Conservation (phyloP, 2,113 vertebrate species). For the Bubo blakistoni region DNA sequence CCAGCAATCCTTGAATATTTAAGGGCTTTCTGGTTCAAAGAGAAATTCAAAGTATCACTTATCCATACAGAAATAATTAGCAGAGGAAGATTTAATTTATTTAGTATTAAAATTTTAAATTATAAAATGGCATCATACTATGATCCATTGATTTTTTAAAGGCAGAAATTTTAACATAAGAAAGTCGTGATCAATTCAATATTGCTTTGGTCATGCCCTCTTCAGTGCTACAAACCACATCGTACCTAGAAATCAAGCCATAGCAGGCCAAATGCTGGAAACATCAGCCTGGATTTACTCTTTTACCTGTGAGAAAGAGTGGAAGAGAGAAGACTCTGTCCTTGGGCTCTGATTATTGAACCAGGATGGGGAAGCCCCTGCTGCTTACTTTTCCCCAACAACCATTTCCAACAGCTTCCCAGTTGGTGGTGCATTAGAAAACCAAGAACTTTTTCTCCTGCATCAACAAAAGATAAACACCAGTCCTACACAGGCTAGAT, state of each 20-base stretch:
- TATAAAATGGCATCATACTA: background rate
- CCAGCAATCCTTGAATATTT: background rate
- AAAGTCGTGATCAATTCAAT: background rate
- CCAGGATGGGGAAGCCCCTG: fast-evolving
- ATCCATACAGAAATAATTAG: background rate
- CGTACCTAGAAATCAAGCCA: background rate
- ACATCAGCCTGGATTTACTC: background rate
- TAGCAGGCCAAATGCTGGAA: background rate
- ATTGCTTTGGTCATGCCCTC: background rate
- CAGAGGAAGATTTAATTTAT: background rate
- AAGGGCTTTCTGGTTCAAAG: background rate
- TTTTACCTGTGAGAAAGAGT: background rate
- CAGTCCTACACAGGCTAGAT: background rate
- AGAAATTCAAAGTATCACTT: background rate
- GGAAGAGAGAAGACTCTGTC: background rate
- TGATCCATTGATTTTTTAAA: background rate
- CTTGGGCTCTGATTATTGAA: background rate
- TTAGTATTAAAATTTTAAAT: background rate
- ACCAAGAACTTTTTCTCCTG: background rate
- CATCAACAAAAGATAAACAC: background rate
- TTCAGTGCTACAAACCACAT: background rate
- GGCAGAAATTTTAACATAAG: background rate
- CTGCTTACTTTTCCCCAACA: background rate
- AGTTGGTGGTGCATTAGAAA: background rate
- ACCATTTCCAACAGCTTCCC: background rate